Percentiles rank a stretch among this genome's conserved stretches.
Evolutionary conservation across 23 tunicate species (phyloP).

Genomic region (Corella eumyota): DNA sequence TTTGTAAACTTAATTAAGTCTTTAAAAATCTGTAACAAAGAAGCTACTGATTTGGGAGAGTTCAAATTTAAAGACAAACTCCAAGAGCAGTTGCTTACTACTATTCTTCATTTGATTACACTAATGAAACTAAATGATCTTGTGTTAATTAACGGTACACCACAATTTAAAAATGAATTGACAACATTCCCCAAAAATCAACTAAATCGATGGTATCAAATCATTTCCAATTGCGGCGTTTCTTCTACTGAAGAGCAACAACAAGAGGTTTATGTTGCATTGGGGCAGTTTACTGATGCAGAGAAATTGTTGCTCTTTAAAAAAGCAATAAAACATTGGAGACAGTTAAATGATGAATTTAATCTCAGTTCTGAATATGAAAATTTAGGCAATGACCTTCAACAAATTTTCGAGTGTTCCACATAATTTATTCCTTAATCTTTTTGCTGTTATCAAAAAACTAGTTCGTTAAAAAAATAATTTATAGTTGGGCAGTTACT

Average conservation of each 20-base stretch:
- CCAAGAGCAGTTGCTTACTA: constrained; percentile 45
- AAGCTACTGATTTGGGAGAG: constrained; percentile 34
- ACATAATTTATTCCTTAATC: no score
- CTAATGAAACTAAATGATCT: constrained; percentile 17
- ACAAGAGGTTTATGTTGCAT: background rate
- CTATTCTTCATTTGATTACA: constrained; percentile 34
- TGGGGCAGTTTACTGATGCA: background rate
- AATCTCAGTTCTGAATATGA: no score
- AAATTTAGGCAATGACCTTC: no score
- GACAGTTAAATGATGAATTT: no score
- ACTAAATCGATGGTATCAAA: background rate
- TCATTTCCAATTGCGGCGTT: background rate
- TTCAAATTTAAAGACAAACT: constrained; percentile 63
- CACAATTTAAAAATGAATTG: no score
- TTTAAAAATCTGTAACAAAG: constrained; percentile 23
- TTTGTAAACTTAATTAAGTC: constrained; percentile 16
- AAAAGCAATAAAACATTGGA: background rate
- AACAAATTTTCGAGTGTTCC: no score
- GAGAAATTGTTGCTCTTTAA: constrained; percentile 2
- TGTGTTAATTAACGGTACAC: background rate
- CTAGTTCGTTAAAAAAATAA: no score
- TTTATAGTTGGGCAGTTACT: no score
- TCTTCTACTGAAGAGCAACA: no score
- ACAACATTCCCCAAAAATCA: no score
- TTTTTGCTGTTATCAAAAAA: no score